Evolutionary conservation across 1,140 invertebrate genomes (phyloP).

Genomic region (Protaetia brevitarsis): DNA sequence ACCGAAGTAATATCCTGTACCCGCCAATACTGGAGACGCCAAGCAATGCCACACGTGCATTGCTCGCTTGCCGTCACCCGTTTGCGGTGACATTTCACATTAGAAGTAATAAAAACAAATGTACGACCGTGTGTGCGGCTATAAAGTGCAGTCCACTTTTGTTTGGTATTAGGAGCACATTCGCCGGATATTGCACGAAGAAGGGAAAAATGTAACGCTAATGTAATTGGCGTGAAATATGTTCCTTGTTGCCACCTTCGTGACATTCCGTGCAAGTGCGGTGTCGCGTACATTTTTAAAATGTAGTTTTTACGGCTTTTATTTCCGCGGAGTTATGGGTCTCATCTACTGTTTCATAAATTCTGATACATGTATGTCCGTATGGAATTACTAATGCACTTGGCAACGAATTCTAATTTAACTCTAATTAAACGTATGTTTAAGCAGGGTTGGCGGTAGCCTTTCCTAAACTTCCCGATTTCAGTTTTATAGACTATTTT

Average conservation of each 20-base stretch:
- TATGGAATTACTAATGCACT: too few species aligned
- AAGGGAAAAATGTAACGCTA: background rate
- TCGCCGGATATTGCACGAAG: background rate
- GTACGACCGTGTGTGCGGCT: background rate
- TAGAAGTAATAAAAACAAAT: slow-evolving; percentile 16
- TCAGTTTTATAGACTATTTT: too few species aligned
- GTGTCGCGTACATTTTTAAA: background rate
- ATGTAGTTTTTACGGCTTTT: background rate
- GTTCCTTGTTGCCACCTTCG: background rate
- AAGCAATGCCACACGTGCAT: background rate
- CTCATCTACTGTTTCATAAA: too few species aligned
- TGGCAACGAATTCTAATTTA: too few species aligned
- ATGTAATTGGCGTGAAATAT: background rate
- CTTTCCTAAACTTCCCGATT: too few species aligned
- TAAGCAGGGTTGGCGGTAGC: too few species aligned
- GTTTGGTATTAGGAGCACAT: slow-evolving; percentile 10
- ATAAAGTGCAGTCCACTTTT: slow-evolving; percentile 2
- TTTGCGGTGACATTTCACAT: slow-evolving; percentile 6
- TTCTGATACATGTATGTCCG: too few species aligned
- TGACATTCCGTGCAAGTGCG: background rate
- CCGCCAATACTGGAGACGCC: background rate
- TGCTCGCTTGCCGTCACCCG: background rate
- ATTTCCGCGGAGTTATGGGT: too few species aligned
- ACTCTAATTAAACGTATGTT: too few species aligned
- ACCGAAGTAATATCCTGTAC: background rate